phyloP scores from a whole-genome alignment of 2,113 vertebrate species.

The Aepyceros melampus region DNA sequence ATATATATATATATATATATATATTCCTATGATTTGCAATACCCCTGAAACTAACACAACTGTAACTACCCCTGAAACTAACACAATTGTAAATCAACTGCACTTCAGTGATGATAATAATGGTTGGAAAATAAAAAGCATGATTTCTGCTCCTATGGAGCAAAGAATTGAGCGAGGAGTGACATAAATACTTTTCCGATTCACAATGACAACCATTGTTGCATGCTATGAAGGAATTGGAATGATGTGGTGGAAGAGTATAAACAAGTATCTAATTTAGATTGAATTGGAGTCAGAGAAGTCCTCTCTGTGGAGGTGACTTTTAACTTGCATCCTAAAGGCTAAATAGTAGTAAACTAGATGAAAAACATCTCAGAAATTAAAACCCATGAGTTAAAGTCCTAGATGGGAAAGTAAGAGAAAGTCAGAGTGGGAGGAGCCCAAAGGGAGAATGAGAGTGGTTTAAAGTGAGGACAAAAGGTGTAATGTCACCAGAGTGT shows the following conservation, averaged over 20 bases:
- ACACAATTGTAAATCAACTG: background rate
- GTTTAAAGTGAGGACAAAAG: background rate
- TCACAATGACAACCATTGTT: background rate
- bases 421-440: background rate
- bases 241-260: background rate
- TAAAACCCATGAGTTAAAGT: background rate
- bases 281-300: background rate
- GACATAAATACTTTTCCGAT: background rate
- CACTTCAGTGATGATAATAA: background rate
- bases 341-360: background rate
- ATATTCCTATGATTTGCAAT: background rate
- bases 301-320: background rate
- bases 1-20: no score
- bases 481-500: background rate
- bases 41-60: background rate
- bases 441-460: background rate
- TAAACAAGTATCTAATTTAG: background rate
- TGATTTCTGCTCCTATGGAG: rapidly evolving
- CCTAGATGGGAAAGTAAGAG: background rate
- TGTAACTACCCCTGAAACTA: background rate
- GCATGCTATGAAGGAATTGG: background rate
- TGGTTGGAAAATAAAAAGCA: background rate
- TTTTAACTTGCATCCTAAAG: background rate
- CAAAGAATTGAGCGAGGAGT: background rate
- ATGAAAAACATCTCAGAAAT: background rate